These are phyloP conservation scores for Pitta sordida DNA, from an alignment of 2,113 vertebrate genomes.

Conservation along the genomic window DNA sequence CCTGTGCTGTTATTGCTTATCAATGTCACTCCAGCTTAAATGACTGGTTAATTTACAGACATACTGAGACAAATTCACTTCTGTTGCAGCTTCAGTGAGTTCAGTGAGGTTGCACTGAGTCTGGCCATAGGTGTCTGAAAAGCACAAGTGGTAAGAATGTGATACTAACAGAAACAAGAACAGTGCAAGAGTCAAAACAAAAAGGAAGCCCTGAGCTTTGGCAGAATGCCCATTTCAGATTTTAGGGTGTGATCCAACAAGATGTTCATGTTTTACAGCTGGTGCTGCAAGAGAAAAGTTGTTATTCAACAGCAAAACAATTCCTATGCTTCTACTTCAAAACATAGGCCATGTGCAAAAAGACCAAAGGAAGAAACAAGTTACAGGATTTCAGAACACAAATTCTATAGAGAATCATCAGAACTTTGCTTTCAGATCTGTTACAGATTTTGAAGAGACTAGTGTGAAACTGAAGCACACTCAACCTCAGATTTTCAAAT, in stretches of 20 bases:
- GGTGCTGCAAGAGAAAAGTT: constrained; percentile 7
- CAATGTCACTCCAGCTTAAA: constrained; percentile 53
- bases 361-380: background rate
- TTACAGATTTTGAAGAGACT: background rate
- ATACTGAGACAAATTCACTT: constrained; percentile 21
- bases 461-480: background rate
- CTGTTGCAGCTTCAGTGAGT: background rate
- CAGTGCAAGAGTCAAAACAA: background rate
- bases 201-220: constrained; percentile 27
- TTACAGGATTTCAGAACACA: background rate
- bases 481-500: background rate
- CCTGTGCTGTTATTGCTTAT: constrained; percentile 38
- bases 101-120: background rate
- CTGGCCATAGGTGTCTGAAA: constrained; percentile 1
- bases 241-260: constrained; percentile 33
- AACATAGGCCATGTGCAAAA: background rate
- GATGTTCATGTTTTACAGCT: constrained; percentile 23
- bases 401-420: background rate
- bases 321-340: background rate
- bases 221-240: constrained; percentile 27
- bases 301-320: background rate
- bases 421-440: background rate
- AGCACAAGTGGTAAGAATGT: constrained; percentile 34
- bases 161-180: constrained; percentile 46
- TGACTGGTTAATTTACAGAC: constrained; percentile 53